Conservation (phyloP, 2,113 vertebrate genomes). For the Microtus pennsylvanicus region DNA sequence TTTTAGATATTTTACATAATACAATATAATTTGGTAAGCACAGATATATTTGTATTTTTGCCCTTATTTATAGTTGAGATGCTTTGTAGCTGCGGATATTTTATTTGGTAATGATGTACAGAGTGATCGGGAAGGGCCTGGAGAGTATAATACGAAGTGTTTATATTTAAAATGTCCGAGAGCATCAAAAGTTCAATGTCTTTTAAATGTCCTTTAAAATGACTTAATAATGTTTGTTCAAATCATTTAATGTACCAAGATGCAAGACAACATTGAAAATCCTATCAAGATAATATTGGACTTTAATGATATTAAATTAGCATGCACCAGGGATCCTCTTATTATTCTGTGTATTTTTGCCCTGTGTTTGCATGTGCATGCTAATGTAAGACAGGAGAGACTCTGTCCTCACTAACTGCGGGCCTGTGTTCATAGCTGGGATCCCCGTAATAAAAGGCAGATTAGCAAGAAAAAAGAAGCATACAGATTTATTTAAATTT, state of each 20-base stretch:
- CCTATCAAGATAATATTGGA: neutral
- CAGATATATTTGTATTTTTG: neutral
- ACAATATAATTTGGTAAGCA: neutral
- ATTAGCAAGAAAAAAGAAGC: neutral
- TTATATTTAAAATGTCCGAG: neutral
- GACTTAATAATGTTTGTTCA: neutral
- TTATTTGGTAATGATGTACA: constrained; percentile 9
- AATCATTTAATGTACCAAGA: neutral
- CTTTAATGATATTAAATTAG: neutral
- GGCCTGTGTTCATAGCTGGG: neutral
- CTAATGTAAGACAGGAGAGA: neutral
- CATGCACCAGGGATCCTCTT: neutral
- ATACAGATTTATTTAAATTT: neutral
- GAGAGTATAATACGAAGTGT: neutral
- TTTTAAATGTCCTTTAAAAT: constrained; percentile 18
- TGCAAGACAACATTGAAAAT: constrained; percentile 16
- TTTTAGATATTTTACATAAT: constrained; percentile 2
- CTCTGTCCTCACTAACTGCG: neutral
- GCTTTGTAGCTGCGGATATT: neutral
- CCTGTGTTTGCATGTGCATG: neutral
- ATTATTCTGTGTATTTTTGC: neutral
- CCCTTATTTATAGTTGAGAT: neutral
- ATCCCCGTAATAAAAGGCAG: neutral
- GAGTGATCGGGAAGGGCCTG: neutral
- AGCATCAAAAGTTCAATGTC: neutral